Evolutionary conservation across 2,113 vertebrate species (phyloP).

Genomic region (Saimiri boliviensis): DNA sequence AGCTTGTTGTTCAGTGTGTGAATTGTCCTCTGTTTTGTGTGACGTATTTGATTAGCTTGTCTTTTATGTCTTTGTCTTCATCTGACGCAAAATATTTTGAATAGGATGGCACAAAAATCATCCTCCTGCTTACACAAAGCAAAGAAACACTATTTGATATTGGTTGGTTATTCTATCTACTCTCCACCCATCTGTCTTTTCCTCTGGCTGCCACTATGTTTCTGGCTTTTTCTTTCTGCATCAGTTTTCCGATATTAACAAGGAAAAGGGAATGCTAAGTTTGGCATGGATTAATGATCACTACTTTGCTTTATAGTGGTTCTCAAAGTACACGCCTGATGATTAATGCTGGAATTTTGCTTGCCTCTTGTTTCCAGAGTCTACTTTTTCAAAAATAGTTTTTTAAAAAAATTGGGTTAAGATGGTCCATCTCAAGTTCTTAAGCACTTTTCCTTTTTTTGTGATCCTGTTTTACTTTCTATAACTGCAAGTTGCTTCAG

Average conservation of each 20-base stretch:
- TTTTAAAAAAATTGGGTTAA: neutral
- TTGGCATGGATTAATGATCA: neutral
- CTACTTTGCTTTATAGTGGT: neutral
- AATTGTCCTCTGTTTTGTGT: neutral
- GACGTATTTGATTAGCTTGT: neutral
- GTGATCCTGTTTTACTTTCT: neutral
- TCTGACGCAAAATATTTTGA: neutral
- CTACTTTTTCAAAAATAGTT: neutral
- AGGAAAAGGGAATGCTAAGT: neutral
- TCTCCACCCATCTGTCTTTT: neutral
- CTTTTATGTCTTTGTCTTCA: conserved; percentile 2
- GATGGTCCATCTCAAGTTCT: neutral
- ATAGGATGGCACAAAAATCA: neutral
- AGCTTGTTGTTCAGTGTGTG: neutral
- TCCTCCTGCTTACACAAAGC: neutral
- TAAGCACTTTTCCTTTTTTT: neutral
- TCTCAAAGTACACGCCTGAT: conserved; percentile 26
- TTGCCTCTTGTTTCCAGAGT: neutral
- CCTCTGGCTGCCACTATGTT: neutral
- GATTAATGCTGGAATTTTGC: conserved; percentile 14
- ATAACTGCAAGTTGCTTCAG: neutral
- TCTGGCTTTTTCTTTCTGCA: neutral
- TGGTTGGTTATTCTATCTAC: neutral
- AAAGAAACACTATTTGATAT: neutral
- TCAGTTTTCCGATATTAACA: neutral